Conservation (phyloP, 2,797 vertebrate species). For the Crocidura indochinensis region DNA sequence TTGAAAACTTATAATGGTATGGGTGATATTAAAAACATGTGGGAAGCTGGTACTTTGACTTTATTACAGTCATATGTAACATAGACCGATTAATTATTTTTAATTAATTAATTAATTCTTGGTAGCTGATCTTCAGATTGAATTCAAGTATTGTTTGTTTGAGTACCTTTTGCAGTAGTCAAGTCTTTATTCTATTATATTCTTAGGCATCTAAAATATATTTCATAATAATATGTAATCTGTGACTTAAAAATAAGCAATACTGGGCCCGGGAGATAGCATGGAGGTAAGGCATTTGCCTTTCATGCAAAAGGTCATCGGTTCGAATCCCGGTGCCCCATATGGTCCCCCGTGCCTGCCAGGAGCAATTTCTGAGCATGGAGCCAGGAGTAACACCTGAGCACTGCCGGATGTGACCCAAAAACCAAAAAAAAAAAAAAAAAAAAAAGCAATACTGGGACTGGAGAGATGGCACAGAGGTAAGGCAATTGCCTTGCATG, state of each 20-base stretch:
- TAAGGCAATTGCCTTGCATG: too few species aligned
- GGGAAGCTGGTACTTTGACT: constrained; percentile 27
- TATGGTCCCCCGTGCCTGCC: too few species aligned
- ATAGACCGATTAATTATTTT: constrained; percentile 59
- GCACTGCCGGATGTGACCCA: too few species aligned
- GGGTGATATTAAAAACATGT: constrained; percentile 42
- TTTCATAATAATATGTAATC: constrained; percentile 69
- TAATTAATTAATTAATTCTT: constrained; percentile 68
- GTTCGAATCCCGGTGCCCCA: too few species aligned
- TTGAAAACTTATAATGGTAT: constrained; percentile 1
- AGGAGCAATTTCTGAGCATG: too few species aligned
- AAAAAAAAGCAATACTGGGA: not conserved
- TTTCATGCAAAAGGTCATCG: too few species aligned
- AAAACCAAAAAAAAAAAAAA: too few species aligned
- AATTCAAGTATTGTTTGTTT: not conserved
- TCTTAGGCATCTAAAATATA: constrained; percentile 28
- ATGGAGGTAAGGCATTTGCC: too few species aligned
- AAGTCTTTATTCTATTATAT: constrained; percentile 38
- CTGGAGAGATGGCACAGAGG: too few species aligned
- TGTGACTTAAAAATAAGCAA: constrained; percentile 52
- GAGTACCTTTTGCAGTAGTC: constrained; percentile 33
- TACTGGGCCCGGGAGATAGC: too few species aligned
- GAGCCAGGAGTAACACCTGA: too few species aligned
- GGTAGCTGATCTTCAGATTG: constrained; percentile 30
- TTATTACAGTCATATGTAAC: constrained; percentile 27